Percentiles rank a stretch among this genome's conserved stretches.
Evolutionary conservation across 1,140 invertebrate genomes (phyloP).

Genomic region (Plectrocnemia conspersa): DNA sequence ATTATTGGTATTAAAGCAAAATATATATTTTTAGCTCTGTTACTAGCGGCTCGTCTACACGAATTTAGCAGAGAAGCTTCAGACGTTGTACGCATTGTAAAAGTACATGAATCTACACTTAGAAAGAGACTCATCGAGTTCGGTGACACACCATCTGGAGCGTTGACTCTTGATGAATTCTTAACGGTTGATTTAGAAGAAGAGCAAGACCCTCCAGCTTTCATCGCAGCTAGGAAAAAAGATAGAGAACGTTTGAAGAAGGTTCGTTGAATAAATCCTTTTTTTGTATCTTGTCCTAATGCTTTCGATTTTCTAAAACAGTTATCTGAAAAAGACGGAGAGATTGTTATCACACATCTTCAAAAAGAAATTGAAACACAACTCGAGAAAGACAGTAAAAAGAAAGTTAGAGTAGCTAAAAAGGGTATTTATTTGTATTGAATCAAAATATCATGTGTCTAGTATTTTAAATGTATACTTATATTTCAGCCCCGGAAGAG

Average conservation of each 20-base stretch:
- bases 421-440: background rate
- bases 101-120: conserved; percentile 91
- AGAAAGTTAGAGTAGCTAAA: too few species aligned
- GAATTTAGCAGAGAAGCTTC: conserved; percentile 82
- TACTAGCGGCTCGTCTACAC: conserved; percentile 90
- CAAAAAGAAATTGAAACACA: conserved; percentile 72
- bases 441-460: background rate
- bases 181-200: conserved; percentile 95
- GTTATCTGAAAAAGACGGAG: conserved; percentile 56
- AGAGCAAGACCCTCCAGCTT: conserved; percentile 93
- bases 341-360: conserved; percentile 62
- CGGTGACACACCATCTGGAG: conserved; percentile 87
- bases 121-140: conserved; percentile 92
- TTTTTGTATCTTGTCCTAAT: background rate
- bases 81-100: conserved; percentile 93
- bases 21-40: conserved; percentile 71
- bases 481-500: background rate
- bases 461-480: background rate
- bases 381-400: conserved; percentile 59
- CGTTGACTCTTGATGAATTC: conserved; percentile 92
- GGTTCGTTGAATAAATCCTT: conserved; percentile 42
- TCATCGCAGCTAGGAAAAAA: conserved; percentile 82
- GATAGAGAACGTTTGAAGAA: conserved; percentile 76
- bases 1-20: too few species aligned
- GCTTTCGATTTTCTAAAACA: background rate